Percentiles rank a stretch among this genome's conserved stretches.
Conservation (phyloP, 2,797 vertebrate species). For the Liasis olivaceus region DNA sequence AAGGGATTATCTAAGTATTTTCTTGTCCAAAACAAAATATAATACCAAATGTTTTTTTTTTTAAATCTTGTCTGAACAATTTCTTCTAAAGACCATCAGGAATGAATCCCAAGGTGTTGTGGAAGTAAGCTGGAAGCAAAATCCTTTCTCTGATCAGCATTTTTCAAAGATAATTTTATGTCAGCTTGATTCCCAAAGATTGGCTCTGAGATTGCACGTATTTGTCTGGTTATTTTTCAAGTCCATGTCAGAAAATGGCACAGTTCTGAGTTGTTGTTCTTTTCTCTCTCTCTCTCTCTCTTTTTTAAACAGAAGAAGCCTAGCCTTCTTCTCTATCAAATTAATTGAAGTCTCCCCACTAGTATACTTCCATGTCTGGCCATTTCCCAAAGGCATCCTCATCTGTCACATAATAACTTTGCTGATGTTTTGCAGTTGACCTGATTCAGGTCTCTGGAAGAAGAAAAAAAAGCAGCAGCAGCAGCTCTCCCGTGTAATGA, state of each 20-base stretch:
- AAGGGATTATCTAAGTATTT: not conserved
- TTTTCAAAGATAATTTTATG: conserved; percentile 60
- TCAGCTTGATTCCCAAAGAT: conserved; percentile 54
- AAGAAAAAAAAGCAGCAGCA: conserved; percentile 49
- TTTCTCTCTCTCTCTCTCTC: not conserved
- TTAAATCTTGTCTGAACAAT: conserved; percentile 54
- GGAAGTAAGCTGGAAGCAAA: conserved; percentile 57
- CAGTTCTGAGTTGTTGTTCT: conserved; percentile 1
- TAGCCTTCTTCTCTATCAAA: conserved; percentile 50
- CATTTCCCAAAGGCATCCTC: conserved; percentile 62
- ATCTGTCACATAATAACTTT: conserved; percentile 65
- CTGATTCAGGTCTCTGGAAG: conserved; percentile 55
- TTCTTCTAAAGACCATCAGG: conserved; percentile 49
- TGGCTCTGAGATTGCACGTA: conserved; percentile 29
- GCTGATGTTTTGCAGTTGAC: conserved; percentile 63
- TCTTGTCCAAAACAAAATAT: conserved; percentile 9
- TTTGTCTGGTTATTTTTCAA: conserved; percentile 59
- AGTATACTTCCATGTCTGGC: conserved; percentile 53
- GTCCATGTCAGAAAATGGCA: conserved; percentile 41
- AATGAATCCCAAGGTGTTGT: conserved; percentile 38
- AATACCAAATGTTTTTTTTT: conserved; percentile 28
- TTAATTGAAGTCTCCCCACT: conserved; percentile 59
- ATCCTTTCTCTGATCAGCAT: conserved; percentile 49
- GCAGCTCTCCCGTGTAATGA: conserved; percentile 53
- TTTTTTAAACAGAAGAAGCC: conserved; percentile 42